Evolutionary conservation across 2,113 vertebrate genomes (phyloP), one percentile per base, ranked within the genome.

Genomic region (Caloenas nicobarica): DNA sequence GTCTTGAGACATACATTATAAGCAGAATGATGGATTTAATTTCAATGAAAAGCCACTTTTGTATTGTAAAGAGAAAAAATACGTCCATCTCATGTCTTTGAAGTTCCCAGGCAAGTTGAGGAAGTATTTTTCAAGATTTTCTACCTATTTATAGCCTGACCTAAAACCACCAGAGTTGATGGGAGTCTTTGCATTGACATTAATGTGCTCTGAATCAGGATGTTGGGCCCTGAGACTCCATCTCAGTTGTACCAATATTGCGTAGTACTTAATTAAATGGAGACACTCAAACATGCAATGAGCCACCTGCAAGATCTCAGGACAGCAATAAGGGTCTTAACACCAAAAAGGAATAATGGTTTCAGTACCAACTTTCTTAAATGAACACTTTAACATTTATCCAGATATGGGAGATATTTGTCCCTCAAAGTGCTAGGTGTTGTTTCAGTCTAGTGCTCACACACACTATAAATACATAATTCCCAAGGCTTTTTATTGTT

Each of bases 221-320:
- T 7, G 31, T 16, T 23, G 51, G 33, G 18, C 16, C 42, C 2
- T 25, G 3, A 86, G 82, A 69, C 66, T 46, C 31, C 26, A n/a
- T 38, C 66, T 71, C 69, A 16, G 38, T 22, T 48, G 48, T 34
- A 70, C 31, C 34, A 60, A 25, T 16, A 28, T 42, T 5, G 4
- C 42, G 36, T 23, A 62, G 19, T 25, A 29, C 62, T 88, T 94
- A 80, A 93, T 86, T 92, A 80, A 92, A 74, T 73, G 38, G 40
- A 77, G 82, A 70, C 72, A 40, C 22, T 86, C 42, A 22, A 34
- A 69, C 26, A 33, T 26, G 40, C 76, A 81, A 13, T 0, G 4
- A 90, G 46, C 33, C 73, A 89, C 70, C 81, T 86, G 57, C 65
- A 61, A 29, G 42, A 36, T 70, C 88, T 90, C 88, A 91, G 48